Conservation (phyloP, 2,797 vertebrate species). For the Rhodeus uyekii region DNA sequence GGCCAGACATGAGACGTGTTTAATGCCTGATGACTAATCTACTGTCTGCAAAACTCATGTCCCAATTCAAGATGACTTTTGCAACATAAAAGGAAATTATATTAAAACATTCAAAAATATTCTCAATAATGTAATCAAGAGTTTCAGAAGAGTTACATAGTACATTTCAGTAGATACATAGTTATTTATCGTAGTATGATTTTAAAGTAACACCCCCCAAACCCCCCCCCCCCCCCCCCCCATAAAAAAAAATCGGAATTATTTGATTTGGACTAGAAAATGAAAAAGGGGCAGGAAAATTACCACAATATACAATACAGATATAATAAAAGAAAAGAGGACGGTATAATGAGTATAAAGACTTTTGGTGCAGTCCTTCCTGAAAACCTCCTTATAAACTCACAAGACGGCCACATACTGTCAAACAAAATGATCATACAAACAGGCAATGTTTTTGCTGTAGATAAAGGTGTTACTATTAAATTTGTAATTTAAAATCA, state of each 20-base stretch:
- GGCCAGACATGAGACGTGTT: background rate
- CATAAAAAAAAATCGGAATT: no score
- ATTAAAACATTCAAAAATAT: background rate
- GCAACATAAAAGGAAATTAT: background rate
- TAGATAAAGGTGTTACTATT: background rate
- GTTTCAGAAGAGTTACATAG: no score
- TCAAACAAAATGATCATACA: background rate
- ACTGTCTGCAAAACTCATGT: background rate
- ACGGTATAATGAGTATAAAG: background rate
- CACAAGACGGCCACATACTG: background rate
- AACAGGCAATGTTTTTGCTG: conserved; percentile 7
- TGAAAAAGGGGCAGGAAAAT: background rate
- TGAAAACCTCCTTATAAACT: background rate
- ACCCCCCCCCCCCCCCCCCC: no score
- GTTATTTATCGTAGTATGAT: background rate
- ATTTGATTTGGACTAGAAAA: background rate
- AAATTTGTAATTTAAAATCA: background rate
- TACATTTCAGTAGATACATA: no score
- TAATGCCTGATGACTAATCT: background rate
- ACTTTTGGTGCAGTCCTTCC: background rate
- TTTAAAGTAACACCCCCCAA: no score
- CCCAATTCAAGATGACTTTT: background rate
- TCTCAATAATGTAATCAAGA: background rate
- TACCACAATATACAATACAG: background rate
- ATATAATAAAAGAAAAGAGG: background rate